These are phyloP conservation scores for Illadopsis cleaveri DNA, from an alignment of 2,113 vertebrate species.

Conservation along the genomic window DNA sequence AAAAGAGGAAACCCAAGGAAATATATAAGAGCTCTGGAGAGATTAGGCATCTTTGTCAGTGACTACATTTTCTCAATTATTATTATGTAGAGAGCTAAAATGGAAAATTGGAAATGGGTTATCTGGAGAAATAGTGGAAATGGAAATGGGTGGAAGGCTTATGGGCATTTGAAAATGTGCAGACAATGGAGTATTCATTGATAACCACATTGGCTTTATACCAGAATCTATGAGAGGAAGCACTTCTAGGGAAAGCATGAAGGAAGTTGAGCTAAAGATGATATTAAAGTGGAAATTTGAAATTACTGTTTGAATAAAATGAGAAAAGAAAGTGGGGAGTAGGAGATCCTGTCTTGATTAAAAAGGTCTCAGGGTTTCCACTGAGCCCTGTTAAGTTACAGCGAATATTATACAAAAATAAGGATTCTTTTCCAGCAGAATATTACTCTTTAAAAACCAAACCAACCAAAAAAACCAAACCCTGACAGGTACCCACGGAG, in stretches of 20 bases:
- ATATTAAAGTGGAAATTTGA: background rate
- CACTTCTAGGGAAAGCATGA: background rate
- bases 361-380: background rate
- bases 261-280: background rate
- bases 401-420: background rate
- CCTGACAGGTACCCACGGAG: background rate
- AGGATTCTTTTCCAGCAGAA: background rate
- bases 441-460: background rate
- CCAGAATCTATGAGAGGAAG: slow-evolving; percentile 34
- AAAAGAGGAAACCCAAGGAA: slow-evolving; percentile 13
- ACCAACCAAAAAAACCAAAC: accelerated
- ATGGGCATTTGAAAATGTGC: slow-evolving; percentile 24
- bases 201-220: background rate
- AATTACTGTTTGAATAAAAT: background rate
- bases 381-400: background rate
- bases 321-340: background rate
- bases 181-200: slow-evolving; percentile 56
- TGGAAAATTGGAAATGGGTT: slow-evolving; percentile 53
- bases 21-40: background rate
- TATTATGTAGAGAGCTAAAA: slow-evolving; percentile 8
- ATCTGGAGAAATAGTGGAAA: slow-evolving; percentile 47
- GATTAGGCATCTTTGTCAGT: slow-evolving; percentile 3
- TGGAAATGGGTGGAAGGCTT: slow-evolving; percentile 60
- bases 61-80: background rate
- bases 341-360: background rate